Evolutionary conservation across 2,113 vertebrate genomes (phyloP), one percentile per base, ranked within the genome.

Genomic region (Gallinago jamesoni): DNA sequence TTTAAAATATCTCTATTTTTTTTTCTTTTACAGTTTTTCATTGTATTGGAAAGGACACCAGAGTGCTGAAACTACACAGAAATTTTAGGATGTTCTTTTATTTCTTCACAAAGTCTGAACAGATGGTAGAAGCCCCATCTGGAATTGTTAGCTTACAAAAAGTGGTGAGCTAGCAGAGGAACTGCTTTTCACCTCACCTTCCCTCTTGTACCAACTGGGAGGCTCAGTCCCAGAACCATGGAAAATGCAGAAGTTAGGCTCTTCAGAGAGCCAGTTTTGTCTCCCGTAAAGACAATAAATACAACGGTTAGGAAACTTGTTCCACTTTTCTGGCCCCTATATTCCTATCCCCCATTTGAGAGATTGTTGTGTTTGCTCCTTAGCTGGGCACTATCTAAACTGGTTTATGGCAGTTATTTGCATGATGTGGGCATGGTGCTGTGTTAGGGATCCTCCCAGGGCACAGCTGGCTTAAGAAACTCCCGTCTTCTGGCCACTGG

Each of bases 251-350:
- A 56, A 73, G 10, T 18, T 3, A 6, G 18, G 23, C 23, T 64
- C 47, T 81, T 73, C 57, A 27, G 57, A 64, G 41, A 64, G 21
- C 6, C 50, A 24, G 19, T 68, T 72, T 41, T 76, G 63, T 33
- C 28, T 18, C 31, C 18, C 33, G 12, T 31, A 57, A 41, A 50
- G 75, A 37, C 27, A 62, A 45, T 20, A 73, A 73, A 87, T 23
- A 28, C 28, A 43, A 14, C 0, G 0, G 28, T 52, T 62, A n/a
- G 62, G 53, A 77, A 82, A 45, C 39, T n/a, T 45, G 47, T 25
- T 81, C 52, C 17, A 27, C 53, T 82, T 62, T 33, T 62, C 57
- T 67, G 35, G 8, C 41, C 62, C 31, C 12, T 25, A 2, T 28
- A 23, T 53, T 64, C 24, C 59, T 76, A 39, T 15, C 33, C 28